Conservation (phyloP, 92 coral and sea anemone genomes). For the Blastomussa wellsi region DNA sequence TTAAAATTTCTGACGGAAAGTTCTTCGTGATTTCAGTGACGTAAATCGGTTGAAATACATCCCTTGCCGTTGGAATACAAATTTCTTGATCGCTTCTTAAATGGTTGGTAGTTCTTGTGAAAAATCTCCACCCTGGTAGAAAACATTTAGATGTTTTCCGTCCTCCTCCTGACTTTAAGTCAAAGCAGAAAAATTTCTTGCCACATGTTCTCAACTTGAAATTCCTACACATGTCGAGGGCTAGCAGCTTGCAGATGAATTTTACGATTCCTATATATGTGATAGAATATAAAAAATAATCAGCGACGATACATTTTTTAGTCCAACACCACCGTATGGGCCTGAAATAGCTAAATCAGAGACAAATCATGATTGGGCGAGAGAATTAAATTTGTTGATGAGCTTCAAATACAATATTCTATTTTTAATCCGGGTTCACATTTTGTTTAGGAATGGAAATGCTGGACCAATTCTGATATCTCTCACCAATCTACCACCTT, state of each 20-base stretch:
- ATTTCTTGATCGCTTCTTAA: conserved; percentile 32
- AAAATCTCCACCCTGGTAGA: background rate
- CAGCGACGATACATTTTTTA: background rate
- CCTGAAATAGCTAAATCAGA: background rate
- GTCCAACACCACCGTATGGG: conserved; percentile 5
- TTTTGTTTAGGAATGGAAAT: conserved; percentile 12
- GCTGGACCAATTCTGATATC: background rate
- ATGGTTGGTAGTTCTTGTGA: conserved; percentile 1
- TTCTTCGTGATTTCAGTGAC: conserved; percentile 43
- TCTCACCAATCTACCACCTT: background rate
- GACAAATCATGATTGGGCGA: conserved; percentile 32
- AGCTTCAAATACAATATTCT: conserved; percentile 22
- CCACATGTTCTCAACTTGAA: conserved; percentile 22
- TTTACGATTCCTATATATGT: conserved; percentile 29
- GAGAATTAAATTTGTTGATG: conserved; percentile 20
- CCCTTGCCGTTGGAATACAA: conserved; percentile 37
- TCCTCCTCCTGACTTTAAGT: background rate
- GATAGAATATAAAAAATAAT: conserved; percentile 3
- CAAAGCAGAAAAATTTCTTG: background rate
- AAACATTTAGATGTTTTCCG: background rate
- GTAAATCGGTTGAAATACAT: conserved; percentile 36
- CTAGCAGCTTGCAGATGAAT: conserved; percentile 7
- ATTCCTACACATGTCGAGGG: conserved; percentile 24
- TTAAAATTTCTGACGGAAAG: conserved; percentile 39
- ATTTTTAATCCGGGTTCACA: conserved; percentile 26